Evolutionary conservation across 2,797 vertebrate genomes (phyloP).

Genomic region (Artibeus jamaicensis): DNA sequence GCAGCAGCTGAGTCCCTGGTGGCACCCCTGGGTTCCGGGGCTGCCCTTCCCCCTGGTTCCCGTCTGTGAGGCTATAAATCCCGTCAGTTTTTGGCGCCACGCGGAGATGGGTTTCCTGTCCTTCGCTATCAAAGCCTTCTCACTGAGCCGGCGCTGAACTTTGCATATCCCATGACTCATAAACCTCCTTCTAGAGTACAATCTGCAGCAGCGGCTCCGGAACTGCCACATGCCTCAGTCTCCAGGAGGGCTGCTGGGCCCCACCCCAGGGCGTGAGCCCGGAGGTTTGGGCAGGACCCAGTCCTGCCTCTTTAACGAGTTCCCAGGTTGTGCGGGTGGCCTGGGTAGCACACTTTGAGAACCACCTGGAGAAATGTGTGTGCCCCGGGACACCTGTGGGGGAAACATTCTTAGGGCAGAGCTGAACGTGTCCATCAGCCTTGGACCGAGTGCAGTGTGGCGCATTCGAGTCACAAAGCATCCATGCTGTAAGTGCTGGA

Average conservation of each 20-base stretch:
- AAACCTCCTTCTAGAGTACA: background rate
- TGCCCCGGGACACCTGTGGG: accelerated
- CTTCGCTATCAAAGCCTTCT: background rate
- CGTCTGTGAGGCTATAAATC: accelerated
- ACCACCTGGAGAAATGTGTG: background rate
- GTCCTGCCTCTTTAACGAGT: background rate
- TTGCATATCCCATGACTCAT: background rate
- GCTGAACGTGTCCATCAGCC: background rate
- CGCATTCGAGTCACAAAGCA: accelerated
- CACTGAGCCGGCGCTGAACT: accelerated
- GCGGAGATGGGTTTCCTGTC: background rate
- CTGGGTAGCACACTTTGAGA: background rate
- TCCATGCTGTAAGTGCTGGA: accelerated
- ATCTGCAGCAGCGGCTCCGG: background rate
- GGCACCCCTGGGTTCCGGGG: accelerated
- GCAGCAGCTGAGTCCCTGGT: accelerated
- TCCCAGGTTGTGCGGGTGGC: background rate
- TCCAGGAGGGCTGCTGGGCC: background rate
- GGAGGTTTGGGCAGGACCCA: no score
- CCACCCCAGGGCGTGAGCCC: background rate
- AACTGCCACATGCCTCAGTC: background rate
- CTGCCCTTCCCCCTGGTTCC: background rate
- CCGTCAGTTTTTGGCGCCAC: accelerated
- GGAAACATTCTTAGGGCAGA: background rate
- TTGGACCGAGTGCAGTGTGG: no score